Percentiles rank a stretch among this genome's conserved stretches.
Evolutionary conservation across 53 echinoderm and acorn worm genomes (phyloP).

Genomic region (Crossaster papposus): DNA sequence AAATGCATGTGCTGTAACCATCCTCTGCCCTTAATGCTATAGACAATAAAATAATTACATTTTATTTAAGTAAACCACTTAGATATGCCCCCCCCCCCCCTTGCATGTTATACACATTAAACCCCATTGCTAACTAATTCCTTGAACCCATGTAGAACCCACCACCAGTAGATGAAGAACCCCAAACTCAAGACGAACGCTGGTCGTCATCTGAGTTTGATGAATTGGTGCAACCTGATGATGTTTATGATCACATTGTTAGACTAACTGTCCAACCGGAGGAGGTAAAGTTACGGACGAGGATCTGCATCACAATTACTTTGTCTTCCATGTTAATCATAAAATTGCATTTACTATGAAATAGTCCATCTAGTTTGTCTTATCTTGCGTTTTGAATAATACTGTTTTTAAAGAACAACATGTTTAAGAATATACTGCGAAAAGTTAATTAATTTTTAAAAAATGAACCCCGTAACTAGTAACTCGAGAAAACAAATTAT

Average conservation of each 20-base stretch:
- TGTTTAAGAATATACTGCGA: no score
- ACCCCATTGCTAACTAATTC: background rate
- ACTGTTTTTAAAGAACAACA: no score
- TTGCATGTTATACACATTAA: background rate
- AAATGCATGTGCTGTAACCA: no score
- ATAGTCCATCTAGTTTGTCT: no score
- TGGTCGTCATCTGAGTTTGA: background rate
- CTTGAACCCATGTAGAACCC: background rate
- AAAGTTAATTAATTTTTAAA: no score
- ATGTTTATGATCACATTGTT: slow-evolving; percentile 23
- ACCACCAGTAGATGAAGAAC: slow-evolving; percentile 2
- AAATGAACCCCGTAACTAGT: no score
- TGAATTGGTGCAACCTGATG: background rate
- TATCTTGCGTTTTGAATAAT: no score
- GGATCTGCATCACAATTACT: background rate
- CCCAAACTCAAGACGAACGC: slow-evolving; percentile 1
- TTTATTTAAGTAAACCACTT: background rate
- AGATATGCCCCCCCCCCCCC: background rate
- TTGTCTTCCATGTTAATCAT: background rate
- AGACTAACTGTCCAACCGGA: background rate
- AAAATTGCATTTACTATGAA: background rate
- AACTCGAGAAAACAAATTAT: no score
- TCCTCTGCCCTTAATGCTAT: background rate
- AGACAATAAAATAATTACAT: background rate
- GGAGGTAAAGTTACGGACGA: slow-evolving; percentile 1